These are phyloP conservation scores for Leptonema lineaticorne DNA, from an alignment of 1,140 invertebrate genomes.

Conservation along the genomic window DNA sequence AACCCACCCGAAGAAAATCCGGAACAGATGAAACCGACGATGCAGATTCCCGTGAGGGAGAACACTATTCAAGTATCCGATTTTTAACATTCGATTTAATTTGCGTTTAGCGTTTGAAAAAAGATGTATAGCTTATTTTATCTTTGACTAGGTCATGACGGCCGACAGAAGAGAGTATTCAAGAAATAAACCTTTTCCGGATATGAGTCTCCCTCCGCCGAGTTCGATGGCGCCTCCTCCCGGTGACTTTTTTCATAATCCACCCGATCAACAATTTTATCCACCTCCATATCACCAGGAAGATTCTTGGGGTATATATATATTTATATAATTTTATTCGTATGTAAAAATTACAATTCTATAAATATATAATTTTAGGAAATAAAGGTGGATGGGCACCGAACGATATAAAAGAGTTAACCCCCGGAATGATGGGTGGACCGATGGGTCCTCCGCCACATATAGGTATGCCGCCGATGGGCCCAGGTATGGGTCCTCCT, in stretches of 20 bases:
- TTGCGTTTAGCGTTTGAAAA: background rate
- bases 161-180: conserved; percentile 83
- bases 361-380: conserved; percentile 8
- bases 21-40: conserved; percentile 48
- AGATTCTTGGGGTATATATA: conserved; percentile 50
- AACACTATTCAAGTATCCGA: conserved; percentile 74
- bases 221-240: conserved; percentile 57
- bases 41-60: conserved; percentile 62
- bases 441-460: conserved; percentile 41
- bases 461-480: conserved; percentile 48
- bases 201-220: conserved; percentile 66
- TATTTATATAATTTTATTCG: conserved; percentile 14
- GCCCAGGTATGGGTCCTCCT: conserved; percentile 24
- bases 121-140: conserved; percentile 32
- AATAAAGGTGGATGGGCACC: conserved; percentile 58
- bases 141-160: conserved; percentile 72
- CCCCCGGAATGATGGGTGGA: conserved; percentile 53
- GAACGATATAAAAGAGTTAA: conserved; percentile 63
- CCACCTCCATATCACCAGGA: conserved; percentile 55
- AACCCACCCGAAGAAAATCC: conserved; percentile 30
- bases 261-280: conserved; percentile 46
- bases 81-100: background rate
- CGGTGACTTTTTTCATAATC: conserved; percentile 61
- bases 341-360: background rate
- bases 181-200: conserved; percentile 62